Base-by-base conservation (phyloP, 2,797 vertebrate genomes). In the Alectoris magna region DNA sequence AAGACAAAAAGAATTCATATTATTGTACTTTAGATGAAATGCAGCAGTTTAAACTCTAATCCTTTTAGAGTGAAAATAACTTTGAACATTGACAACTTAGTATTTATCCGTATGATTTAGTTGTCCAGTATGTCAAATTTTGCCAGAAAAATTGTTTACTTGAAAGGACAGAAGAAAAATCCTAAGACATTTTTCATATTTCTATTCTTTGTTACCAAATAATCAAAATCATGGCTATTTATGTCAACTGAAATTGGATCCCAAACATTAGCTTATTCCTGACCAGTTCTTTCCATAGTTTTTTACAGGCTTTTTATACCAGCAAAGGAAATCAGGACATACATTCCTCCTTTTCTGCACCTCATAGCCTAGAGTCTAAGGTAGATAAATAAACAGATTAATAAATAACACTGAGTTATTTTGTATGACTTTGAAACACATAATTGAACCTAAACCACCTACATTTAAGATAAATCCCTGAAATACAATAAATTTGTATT, bases 201-300 rank as follows among this genome's bases (percentile, higher is more conserved):
- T 94, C 63, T 76, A 3, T 75, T 92, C 69, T 80, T 84, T 72
- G 60, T 55, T 79, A 93, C 64, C 49, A 66, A 91, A 71, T 88
- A 59, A 83, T 87, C 58, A 79, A 81, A 81, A 73, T 67, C 89
- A 93, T 38, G 24, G 80, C 27, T 67, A 64, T 71, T 10, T 4
- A 80, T 79, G 76, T 83, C 80, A 79, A 76, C 82, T 74, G 26
- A 76, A 91, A 73, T 6, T 51, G 64, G n/a, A 74, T 81, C 18
- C 39, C 6, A 67, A 81, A 70, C 29, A 31, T 62, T 5, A 85
- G 17, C 0, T 87, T 44, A 53, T 43, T 91, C 49, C 71, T 76
- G 48, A 90, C 14, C 48, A 94, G 56, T 31, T 66, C 70, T 79
- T 83, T 77, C 89, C 59, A 34, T 58, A 80, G 29, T 60, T 36